Evolutionary conservation across 1,140 invertebrate species (phyloP).

Genomic region (Brachionus asplanchnoidis): DNA sequence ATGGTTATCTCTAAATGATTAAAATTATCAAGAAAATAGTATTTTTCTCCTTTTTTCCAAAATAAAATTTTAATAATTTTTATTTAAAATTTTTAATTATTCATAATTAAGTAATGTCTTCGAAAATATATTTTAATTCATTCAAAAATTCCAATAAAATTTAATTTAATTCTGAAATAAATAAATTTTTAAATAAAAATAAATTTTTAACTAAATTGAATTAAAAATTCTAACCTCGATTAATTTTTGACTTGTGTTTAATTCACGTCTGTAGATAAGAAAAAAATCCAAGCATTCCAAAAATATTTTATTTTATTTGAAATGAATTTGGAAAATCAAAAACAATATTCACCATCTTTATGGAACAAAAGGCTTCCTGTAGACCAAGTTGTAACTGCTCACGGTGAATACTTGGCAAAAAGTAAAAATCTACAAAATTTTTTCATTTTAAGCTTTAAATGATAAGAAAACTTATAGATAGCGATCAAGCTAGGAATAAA

Average conservation of each 20-base stretch:
- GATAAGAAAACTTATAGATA: not conserved
- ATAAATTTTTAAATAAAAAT: not conserved
- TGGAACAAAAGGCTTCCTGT: slow-evolving; percentile 22
- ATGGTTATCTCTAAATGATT: not conserved
- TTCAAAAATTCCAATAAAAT: not conserved
- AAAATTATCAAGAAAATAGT: not conserved
- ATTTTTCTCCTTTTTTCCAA: not conserved
- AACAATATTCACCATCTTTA: slow-evolving; percentile 30
- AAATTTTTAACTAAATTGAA: not conserved
- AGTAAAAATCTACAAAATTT: not conserved
- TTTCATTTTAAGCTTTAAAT: not conserved
- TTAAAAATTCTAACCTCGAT: not conserved
- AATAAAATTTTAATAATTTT: slow-evolving; percentile 8
- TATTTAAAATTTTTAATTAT: not conserved
- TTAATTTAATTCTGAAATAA: not conserved
- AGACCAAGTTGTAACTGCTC: slow-evolving; percentile 6
- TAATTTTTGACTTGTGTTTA: not conserved
- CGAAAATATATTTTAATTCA: not conserved
- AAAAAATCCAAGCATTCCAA: not conserved
- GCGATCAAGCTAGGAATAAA: not conserved
- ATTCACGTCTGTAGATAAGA: not conserved
- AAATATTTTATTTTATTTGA: too few species aligned
- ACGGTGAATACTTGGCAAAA: slow-evolving; percentile 4
- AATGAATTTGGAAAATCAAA: slow-evolving; percentile 18
- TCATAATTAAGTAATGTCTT: not conserved